Conservation (phyloP, 2,888 invertebrate genomes). For the Hyposoter dolosus region DNA sequence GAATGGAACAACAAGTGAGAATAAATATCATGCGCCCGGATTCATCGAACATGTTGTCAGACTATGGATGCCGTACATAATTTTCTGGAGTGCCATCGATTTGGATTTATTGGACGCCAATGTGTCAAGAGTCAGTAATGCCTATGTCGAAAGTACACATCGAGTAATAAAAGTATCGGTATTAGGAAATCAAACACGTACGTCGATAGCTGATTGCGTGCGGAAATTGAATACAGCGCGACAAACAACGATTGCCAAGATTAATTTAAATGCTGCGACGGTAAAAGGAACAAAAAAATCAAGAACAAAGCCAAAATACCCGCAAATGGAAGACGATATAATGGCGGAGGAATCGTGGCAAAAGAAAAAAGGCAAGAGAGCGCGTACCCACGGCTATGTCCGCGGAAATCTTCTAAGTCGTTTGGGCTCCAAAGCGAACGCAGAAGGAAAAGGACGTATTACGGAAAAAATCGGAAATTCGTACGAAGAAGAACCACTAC, state of each 20-base stretch:
- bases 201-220: background rate
- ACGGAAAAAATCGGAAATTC: too few species aligned
- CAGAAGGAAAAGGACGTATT: too few species aligned
- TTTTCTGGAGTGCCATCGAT: background rate
- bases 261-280: background rate
- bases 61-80: background rate
- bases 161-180: background rate
- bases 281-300: background rate
- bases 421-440: too few species aligned
- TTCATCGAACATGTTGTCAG: background rate
- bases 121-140: background rate
- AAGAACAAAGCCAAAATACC: background rate
- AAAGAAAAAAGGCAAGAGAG: background rate
- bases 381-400: background rate
- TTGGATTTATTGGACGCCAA: background rate
- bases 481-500: too few species aligned
- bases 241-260: background rate
- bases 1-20: too few species aligned
- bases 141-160: background rate
- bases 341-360: background rate
- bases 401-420: too few species aligned
- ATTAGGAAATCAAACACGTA: background rate
- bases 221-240: too few species aligned
- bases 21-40: constrained; percentile 58
- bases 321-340: background rate